A percentile compares a stretch with the other conserved stretches of the same genome.
Conservation (phyloP, 2,113 vertebrate genomes). For the Chloropsis cyanopogon region DNA sequence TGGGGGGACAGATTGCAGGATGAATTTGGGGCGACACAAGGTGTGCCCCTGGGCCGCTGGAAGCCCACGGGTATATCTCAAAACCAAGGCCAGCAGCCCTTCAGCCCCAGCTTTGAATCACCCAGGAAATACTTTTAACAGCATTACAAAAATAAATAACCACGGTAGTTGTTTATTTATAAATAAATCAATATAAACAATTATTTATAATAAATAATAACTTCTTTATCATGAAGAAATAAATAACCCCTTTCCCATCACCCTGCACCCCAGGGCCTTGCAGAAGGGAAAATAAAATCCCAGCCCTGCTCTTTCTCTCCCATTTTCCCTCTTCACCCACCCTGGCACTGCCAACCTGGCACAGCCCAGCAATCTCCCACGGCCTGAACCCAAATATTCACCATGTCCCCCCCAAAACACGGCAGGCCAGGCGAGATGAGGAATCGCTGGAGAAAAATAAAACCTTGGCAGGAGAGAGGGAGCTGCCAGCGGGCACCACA, state of each 20-base stretch:
- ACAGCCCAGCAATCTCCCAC: background rate
- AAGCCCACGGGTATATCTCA: background rate
- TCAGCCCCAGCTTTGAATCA: background rate
- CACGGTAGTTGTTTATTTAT: background rate
- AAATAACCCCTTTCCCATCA: background rate
- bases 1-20: background rate
- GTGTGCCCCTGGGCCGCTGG: accelerated
- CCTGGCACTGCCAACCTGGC: background rate
- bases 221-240: background rate
- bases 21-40: background rate
- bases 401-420: background rate
- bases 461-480: background rate
- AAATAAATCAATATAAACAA: background rate
- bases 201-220: background rate
- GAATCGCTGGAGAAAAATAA: background rate
- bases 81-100: background rate
- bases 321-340: background rate
- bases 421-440: accelerated
- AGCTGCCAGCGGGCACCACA: background rate
- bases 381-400: accelerated
- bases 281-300: background rate
- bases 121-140: background rate
- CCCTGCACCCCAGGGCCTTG: accelerated
- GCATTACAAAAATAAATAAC: background rate
- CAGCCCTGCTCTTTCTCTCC: background rate